A percentile compares a stretch with the other conserved stretches of the same genome.
phyloP scores from a whole-genome alignment of 1,140 invertebrate species.

The Triops cancriformis region DNA sequence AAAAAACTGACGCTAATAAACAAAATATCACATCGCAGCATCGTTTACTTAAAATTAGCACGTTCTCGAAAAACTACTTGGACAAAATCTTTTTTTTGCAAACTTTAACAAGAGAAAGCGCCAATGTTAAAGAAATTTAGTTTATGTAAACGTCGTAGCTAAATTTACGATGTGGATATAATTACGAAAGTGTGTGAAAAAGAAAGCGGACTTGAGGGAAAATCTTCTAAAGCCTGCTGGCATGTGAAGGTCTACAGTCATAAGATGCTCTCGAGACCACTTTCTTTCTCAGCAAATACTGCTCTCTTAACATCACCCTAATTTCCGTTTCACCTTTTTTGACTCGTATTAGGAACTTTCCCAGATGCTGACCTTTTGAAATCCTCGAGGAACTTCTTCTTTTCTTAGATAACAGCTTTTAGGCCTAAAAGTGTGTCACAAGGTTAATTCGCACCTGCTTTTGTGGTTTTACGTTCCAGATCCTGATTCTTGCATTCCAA shows the following conservation, averaged over 20 bases:
- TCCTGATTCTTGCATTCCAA: neutral
- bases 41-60: too few species aligned
- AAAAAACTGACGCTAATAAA: too few species aligned
- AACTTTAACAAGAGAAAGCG: too few species aligned
- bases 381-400: neutral
- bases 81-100: too few species aligned
- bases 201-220: neutral
- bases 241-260: neutral
- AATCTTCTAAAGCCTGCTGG: neutral
- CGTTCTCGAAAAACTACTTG: too few species aligned
- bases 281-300: neutral
- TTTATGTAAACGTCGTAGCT: neutral
- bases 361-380: neutral
- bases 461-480: neutral
- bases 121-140: neutral
- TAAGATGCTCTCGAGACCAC: neutral
- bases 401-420: neutral
- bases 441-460: neutral
- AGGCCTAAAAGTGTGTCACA: neutral
- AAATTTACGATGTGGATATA: neutral
- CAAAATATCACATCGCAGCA: too few species aligned
- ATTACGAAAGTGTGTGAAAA: constrained; percentile 7
- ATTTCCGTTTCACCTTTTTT: neutral
- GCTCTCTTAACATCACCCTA: neutral
- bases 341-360: neutral